phyloP scores from a whole-genome alignment of 2,888 invertebrate genomes.

The Branchellion lobata region DNA sequence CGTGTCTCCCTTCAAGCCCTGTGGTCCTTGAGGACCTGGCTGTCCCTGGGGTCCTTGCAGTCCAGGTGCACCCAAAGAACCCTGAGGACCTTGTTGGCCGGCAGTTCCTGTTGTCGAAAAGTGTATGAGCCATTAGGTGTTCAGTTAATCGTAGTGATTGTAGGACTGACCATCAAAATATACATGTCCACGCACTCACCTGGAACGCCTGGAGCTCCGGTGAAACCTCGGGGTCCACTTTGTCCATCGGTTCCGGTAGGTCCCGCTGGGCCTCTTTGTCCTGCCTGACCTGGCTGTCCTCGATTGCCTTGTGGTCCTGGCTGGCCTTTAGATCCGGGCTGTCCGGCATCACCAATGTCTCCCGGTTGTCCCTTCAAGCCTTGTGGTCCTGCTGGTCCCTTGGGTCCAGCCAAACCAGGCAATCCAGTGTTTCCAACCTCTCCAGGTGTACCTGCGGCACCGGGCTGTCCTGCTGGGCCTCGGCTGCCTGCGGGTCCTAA shows the following conservation, averaged over 20 bases:
- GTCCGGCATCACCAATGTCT: background rate
- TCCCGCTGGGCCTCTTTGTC: constrained; percentile 47
- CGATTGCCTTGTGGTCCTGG: constrained; percentile 18
- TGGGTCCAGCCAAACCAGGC: constrained; percentile 27
- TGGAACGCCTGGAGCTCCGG: constrained; percentile 45
- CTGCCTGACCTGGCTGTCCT: constrained; percentile 43
- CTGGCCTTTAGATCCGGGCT: constrained; percentile 19
- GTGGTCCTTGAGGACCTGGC: constrained; percentile 39
- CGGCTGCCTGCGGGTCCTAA: constrained; percentile 48
- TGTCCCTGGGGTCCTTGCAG: constrained; percentile 17
- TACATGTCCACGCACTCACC: constrained; percentile 38
- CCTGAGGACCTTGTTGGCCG: constrained; percentile 27
- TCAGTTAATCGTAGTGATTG: constrained; percentile 42
- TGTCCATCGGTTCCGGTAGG: constrained; percentile 45
- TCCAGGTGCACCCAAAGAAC: constrained; percentile 32
- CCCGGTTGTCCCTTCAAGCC: constrained; percentile 15
- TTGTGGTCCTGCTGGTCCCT: background rate
- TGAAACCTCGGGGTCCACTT: constrained; percentile 44
- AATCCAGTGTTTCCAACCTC: constrained; percentile 26
- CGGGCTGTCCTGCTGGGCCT: constrained; percentile 45
- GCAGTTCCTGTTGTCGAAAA: constrained; percentile 48
- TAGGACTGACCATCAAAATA: constrained; percentile 41
- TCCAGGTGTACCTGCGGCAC: constrained; percentile 41
- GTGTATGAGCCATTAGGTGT: constrained; percentile 40
- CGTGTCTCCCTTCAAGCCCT: constrained; percentile 33